Conservation (phyloP, 2,797 vertebrate genomes). For the Myotis planiceps region DNA sequence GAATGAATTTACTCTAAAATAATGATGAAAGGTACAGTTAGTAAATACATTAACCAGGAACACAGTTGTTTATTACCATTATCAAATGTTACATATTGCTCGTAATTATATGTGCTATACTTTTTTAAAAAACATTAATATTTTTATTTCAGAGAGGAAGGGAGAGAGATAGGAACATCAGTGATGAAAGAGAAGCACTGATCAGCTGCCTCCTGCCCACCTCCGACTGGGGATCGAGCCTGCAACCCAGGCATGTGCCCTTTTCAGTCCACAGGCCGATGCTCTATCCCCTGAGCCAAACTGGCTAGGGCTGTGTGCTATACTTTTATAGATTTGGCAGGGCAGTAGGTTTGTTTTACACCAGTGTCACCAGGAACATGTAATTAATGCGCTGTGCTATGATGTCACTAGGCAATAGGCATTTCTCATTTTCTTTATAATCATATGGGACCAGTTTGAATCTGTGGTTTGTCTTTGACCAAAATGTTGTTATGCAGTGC, state of each 20-base stretch:
- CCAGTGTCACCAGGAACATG: not conserved
- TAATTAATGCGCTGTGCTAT: too few relatives aligned
- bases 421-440: not conserved
- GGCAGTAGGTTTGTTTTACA: not conserved
- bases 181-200: too few relatives aligned
- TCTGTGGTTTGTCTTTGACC: not conserved
- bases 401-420: not conserved
- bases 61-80: not conserved
- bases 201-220: too few relatives aligned
- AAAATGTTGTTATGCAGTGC: not conserved
- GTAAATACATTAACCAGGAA: not conserved
- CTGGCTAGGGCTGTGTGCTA: too few relatives aligned
- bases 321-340: not conserved
- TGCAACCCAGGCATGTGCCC: too few relatives aligned
- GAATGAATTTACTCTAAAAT: not conserved
- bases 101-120: not conserved
- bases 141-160: too few relatives aligned
- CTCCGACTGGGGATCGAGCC: too few relatives aligned
- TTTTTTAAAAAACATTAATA: too few relatives aligned
- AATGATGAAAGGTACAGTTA: not conserved
- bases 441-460: not conserved
- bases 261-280: too few relatives aligned
- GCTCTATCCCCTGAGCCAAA: too few relatives aligned
- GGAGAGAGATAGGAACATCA: too few relatives aligned
- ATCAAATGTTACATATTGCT: not conserved